Percentiles rank a stretch among this genome's conserved stretches.
Evolutionary conservation across 2,113 vertebrate genomes (phyloP).

Genomic region (Actinemys pallida): DNA sequence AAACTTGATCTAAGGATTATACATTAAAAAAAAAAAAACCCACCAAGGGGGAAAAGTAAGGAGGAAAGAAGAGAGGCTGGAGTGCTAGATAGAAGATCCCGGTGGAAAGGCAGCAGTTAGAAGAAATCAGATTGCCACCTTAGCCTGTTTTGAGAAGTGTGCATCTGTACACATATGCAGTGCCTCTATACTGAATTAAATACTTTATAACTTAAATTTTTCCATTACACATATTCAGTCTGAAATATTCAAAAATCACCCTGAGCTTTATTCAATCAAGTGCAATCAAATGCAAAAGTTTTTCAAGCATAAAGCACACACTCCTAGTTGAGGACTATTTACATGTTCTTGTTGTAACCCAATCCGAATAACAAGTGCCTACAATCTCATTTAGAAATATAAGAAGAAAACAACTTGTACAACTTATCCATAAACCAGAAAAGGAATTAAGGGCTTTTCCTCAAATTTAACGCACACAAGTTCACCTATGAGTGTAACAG

Average conservation of each 20-base stretch:
- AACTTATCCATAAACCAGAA: background rate
- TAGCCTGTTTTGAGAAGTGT: too few species aligned
- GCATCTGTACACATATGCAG: background rate
- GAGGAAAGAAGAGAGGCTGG: background rate
- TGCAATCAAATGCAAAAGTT: background rate
- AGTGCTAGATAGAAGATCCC: background rate
- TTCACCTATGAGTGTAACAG: background rate
- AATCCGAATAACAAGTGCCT: background rate
- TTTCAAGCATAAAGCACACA: background rate
- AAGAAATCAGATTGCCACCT: background rate
- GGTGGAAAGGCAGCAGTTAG: background rate
- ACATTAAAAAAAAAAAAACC: background rate
- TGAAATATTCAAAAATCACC: background rate
- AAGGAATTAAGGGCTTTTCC: background rate
- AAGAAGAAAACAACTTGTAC: background rate
- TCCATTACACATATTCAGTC: background rate
- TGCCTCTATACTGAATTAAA: background rate
- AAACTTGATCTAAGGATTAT: background rate
- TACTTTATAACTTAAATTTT: background rate
- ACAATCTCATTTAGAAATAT: background rate
- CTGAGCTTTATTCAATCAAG: background rate
- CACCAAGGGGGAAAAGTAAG: background rate
- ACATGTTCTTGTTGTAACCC: background rate
- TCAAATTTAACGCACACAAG: background rate
- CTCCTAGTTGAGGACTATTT: background rate